phyloP scores from a whole-genome alignment of 2,797 vertebrate species.

The Sebastes trivittatus region DNA sequence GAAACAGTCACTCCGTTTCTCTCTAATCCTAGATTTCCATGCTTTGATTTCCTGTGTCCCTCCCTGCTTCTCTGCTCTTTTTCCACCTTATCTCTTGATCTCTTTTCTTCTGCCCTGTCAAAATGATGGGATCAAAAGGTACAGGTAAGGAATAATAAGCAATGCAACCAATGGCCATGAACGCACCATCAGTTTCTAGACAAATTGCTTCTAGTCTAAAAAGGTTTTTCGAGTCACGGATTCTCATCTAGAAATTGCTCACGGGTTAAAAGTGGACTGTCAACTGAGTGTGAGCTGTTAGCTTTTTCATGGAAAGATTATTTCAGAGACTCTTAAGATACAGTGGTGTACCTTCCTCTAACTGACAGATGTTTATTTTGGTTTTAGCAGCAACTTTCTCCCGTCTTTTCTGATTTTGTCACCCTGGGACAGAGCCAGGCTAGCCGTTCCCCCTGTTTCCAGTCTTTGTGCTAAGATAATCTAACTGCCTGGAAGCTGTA shows the following conservation, averaged over 20 bases:
- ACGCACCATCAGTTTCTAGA: constrained; percentile 6
- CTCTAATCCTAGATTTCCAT: constrained; percentile 72
- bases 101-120: constrained; percentile 20
- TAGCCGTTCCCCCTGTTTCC: not conserved
- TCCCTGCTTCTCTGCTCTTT: constrained; percentile 22
- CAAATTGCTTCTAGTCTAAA: constrained; percentile 23
- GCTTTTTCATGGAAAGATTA: not conserved
- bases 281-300: not conserved
- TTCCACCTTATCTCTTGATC: constrained; percentile 30
- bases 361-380: not conserved
- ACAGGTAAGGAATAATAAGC: constrained; percentile 40
- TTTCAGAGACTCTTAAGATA: not conserved
- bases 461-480: not conserved
- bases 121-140: constrained; percentile 52
- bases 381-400: not conserved
- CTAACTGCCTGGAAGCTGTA: too few relatives aligned
- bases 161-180: constrained; percentile 27
- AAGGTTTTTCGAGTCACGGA: constrained; percentile 7
- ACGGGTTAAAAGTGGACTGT: constrained; percentile 18
- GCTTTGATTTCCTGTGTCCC: constrained; percentile 63
- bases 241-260: constrained; percentile 1
- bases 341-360: not conserved
- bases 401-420: not conserved
- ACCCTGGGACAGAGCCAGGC: not conserved
- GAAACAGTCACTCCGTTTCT: constrained; percentile 56